A percentile compares a stretch with the other conserved stretches of the same genome.
Evolutionary conservation across 30 jellyfish, hydroid and myxozoan species (phyloP).

Genomic region (Aurelia aurita complex sp. Pacific): DNA sequence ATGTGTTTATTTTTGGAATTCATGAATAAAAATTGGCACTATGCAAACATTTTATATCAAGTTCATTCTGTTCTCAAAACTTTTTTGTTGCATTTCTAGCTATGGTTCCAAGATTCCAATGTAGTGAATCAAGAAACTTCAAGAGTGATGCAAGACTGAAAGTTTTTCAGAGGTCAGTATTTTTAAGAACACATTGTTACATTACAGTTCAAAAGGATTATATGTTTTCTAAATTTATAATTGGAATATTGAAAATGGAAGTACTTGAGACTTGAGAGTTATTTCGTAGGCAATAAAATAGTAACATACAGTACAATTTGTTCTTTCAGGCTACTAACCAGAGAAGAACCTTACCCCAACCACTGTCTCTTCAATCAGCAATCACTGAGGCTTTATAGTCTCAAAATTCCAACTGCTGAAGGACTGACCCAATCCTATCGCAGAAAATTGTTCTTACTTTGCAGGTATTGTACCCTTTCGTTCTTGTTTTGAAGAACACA

Average conservation of each 20-base stretch:
- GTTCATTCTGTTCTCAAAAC: not conserved
- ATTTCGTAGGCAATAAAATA: too few species aligned
- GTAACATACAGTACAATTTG: not conserved
- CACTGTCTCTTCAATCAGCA: not conserved
- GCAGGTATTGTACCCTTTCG: conserved; percentile 17
- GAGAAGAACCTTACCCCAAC: conserved; percentile 34
- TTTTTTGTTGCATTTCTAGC: not conserved
- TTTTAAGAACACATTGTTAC: not conserved
- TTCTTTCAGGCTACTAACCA: conserved; percentile 27
- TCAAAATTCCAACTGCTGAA: conserved; percentile 36
- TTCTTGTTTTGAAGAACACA: not conserved
- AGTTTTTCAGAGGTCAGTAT: conserved; percentile 18
- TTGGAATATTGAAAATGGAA: too few species aligned
- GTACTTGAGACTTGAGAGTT: not conserved
- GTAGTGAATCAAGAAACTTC: conserved; percentile 13
- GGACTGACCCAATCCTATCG: conserved; percentile 32
- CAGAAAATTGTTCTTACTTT: conserved; percentile 43
- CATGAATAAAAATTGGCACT: too few species aligned
- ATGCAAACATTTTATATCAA: not conserved
- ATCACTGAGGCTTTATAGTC: conserved; percentile 14
- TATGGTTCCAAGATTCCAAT: conserved; percentile 8
- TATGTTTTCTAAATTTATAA: too few species aligned
- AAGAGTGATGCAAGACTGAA: conserved; percentile 4
- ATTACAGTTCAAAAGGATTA: too few species aligned
- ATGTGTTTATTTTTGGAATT: too few species aligned